phyloP scores from a whole-genome alignment of 2,888 invertebrate species.

The Heliothis peltigera region DNA sequence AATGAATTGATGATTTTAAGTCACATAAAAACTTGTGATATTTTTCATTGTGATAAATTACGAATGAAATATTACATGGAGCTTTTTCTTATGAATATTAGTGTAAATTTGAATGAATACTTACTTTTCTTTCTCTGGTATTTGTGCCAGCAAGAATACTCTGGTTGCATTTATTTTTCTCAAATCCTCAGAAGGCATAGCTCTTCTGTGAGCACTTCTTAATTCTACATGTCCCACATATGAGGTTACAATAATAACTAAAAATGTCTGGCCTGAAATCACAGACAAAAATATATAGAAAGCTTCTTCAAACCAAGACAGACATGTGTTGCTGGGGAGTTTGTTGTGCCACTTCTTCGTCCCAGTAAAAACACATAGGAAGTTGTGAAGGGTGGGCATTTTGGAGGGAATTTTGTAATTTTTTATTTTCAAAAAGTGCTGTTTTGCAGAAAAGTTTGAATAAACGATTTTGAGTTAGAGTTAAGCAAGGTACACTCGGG shows the following conservation, averaged over 20 bases:
- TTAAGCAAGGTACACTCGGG: no score
- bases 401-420: no score
- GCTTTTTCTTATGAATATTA: background rate
- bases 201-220: slow-evolving; percentile 92
- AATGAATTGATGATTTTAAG: background rate
- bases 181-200: slow-evolving; percentile 90
- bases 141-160: slow-evolving; percentile 92
- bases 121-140: slow-evolving; percentile 87
- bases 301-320: no score
- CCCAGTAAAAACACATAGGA: no score
- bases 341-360: no score
- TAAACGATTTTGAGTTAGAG: no score
- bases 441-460: no score
- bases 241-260: slow-evolving; percentile 92
- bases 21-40: background rate
- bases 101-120: slow-evolving; percentile 19
- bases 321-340: no score
- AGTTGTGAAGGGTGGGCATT: no score
- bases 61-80: background rate
- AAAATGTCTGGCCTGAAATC: slow-evolving; percentile 72
- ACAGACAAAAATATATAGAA: background rate
- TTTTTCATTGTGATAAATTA: background rate
- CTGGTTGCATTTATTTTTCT: slow-evolving; percentile 90
- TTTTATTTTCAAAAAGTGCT: no score
- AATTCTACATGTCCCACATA: slow-evolving; percentile 93